phyloP scores from a whole-genome alignment of 1,140 invertebrate genomes.

The Ceratina calcarata region DNA sequence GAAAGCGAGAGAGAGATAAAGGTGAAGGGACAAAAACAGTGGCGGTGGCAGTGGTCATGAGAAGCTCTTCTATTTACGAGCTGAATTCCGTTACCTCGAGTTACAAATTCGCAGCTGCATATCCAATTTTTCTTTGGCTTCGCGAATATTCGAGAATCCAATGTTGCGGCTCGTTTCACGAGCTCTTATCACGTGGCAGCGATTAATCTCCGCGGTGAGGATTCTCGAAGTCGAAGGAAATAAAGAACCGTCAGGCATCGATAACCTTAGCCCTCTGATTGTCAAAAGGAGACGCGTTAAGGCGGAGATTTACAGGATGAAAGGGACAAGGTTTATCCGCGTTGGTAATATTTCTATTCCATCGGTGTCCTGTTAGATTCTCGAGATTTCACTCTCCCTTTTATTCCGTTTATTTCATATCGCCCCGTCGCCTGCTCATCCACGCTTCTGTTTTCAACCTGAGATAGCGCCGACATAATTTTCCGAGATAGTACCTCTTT shows the following conservation, averaged over 20 bases:
- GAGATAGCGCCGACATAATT: conserved; percentile 74
- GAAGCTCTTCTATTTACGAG: conserved; percentile 35
- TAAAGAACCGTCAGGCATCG: conserved; percentile 30
- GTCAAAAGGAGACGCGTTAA: neutral
- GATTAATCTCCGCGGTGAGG: conserved; percentile 37
- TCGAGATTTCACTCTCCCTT: conserved; percentile 68
- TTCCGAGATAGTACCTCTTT: conserved; percentile 68
- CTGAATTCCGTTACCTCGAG: neutral
- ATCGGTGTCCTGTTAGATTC: conserved; percentile 49
- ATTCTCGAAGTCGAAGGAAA: neutral
- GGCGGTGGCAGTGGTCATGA: conserved; percentile 24
- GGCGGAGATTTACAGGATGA: neutral
- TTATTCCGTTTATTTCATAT: conserved; percentile 68
- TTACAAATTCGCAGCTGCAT: neutral
- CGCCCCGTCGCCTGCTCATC: conserved; percentile 53
- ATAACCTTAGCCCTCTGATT: conserved; percentile 35
- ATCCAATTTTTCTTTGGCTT: neutral
- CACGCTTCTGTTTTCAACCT: conserved; percentile 67
- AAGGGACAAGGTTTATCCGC: conserved; percentile 52
- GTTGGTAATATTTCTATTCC: conserved; percentile 64
- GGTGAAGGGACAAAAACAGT: conserved; percentile 30
- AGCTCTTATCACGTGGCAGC: conserved; percentile 38
- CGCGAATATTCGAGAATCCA: neutral
- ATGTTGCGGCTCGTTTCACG: conserved; percentile 27
- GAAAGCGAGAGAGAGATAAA: conserved; percentile 1